These are phyloP conservation scores for Pelmatolapia mariae DNA, from an alignment of 2,113 vertebrate species.

Conservation along the genomic window DNA sequence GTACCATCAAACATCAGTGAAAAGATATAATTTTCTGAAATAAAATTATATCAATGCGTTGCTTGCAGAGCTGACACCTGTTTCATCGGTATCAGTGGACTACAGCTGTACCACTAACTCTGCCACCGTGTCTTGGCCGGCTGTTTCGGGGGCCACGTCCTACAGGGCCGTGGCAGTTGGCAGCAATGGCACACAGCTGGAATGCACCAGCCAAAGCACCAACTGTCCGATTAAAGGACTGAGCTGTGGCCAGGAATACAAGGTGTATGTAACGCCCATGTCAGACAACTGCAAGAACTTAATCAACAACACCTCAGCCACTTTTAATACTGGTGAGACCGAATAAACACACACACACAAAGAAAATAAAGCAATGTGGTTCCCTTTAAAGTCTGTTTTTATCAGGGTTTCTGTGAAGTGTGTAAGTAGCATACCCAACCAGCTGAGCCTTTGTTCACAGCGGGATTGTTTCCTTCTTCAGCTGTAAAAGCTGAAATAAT, in stretches of 20 bases:
- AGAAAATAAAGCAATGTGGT: not conserved
- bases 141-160: constrained; percentile 50
- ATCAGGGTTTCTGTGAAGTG: not conserved
- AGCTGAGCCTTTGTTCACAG: not conserved
- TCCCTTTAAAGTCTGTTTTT: not conserved
- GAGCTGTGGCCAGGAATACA: constrained; percentile 50
- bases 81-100: constrained; percentile 41
- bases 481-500: not conserved
- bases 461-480: not conserved
- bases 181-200: not conserved
- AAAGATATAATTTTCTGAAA: not conserved
- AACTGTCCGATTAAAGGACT: constrained; percentile 47
- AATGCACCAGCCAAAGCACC: constrained; percentile 39
- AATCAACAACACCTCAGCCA: constrained; percentile 1
- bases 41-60: not conserved
- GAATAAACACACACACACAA: not conserved
- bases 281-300: constrained; percentile 56
- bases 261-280: constrained; percentile 44
- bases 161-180: constrained; percentile 42
- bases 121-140: constrained; percentile 42
- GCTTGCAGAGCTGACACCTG: constrained; percentile 45
- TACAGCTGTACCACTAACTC: constrained; percentile 53
- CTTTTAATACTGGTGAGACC: constrained; percentile 51
- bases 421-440: not conserved
- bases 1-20: not conserved